A percentile compares a stretch with the other conserved stretches of the same genome.
Conservation (phyloP, 2,888 invertebrate species). For the Toxonevra muliebris region DNA sequence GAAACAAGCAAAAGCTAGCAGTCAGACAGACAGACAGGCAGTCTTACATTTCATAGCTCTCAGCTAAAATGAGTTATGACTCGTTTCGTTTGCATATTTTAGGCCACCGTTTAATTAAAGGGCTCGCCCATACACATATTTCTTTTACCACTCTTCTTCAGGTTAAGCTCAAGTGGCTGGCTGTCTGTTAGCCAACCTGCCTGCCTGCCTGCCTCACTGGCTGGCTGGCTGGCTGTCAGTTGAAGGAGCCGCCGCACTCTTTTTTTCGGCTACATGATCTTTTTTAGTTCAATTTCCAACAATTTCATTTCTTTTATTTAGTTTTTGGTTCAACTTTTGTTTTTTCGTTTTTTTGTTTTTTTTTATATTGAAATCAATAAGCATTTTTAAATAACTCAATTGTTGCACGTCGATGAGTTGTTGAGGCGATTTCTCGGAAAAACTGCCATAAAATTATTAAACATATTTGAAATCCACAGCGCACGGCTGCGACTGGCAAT, state of each 20-base stretch:
- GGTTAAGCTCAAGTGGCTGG: constrained; percentile 17
- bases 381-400: constrained; percentile 32
- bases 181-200: constrained; percentile 5
- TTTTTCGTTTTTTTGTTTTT: too few species aligned
- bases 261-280: neutral
- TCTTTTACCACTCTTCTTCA: constrained; percentile 39
- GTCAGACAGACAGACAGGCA: constrained; percentile 41
- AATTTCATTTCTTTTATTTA: neutral
- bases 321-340: too few species aligned
- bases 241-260: too few species aligned
- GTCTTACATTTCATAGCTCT: constrained; percentile 35
- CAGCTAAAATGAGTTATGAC: constrained; percentile 62
- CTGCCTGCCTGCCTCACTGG: neutral
- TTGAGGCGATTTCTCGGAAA: constrained; percentile 38
- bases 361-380: constrained; percentile 23
- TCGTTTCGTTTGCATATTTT: constrained; percentile 64
- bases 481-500: constrained; percentile 41
- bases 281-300: neutral
- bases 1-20: constrained; percentile 42
- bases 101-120: constrained; percentile 65
- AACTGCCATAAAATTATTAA: constrained; percentile 40
- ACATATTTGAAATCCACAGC: constrained; percentile 37
- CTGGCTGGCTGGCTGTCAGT: neutral
- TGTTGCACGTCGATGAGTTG: constrained; percentile 12
- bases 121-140: constrained; percentile 41